A percentile compares a stretch with the other conserved stretches of the same genome.
phyloP scores from a whole-genome alignment of 2,888 invertebrate genomes.

The Oegoconia quadripuncta region DNA sequence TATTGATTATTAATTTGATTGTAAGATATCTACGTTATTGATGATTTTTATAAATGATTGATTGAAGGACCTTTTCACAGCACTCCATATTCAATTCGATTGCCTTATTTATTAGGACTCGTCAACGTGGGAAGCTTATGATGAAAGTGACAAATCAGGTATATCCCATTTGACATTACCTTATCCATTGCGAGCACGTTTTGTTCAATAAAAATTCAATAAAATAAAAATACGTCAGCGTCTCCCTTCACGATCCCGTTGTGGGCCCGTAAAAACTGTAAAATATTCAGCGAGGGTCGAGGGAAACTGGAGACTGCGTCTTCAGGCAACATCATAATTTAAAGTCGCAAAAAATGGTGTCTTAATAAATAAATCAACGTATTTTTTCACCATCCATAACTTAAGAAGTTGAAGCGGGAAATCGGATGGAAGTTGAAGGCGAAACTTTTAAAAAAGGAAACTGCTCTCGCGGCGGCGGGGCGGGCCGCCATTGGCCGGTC shows the following conservation, averaged over 20 bases:
- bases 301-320: constrained; percentile 26
- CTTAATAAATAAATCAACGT: constrained; percentile 69
- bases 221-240: constrained; percentile 39
- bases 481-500: constrained; percentile 56
- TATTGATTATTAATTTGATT: too few species aligned
- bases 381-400: constrained; percentile 71
- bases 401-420: constrained; percentile 72
- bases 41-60: too few species aligned
- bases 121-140: constrained; percentile 27
- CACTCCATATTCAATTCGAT: constrained; percentile 2
- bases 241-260: constrained; percentile 16
- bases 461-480: constrained; percentile 63
- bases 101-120: constrained; percentile 1
- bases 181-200: constrained; percentile 34
- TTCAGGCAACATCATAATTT: constrained; percentile 70
- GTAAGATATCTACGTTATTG: too few species aligned
- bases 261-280: constrained; percentile 43
- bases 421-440: constrained; percentile 76
- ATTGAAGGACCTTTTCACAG: too few species aligned
- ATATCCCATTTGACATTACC: constrained; percentile 12
- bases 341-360: constrained; percentile 60
- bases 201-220: constrained; percentile 43
- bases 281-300: constrained; percentile 39
- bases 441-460: constrained; percentile 78
- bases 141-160: constrained; percentile 25